phyloP scores from a whole-genome alignment of 1,140 invertebrate species.

The Drosophila bocqueti region DNA sequence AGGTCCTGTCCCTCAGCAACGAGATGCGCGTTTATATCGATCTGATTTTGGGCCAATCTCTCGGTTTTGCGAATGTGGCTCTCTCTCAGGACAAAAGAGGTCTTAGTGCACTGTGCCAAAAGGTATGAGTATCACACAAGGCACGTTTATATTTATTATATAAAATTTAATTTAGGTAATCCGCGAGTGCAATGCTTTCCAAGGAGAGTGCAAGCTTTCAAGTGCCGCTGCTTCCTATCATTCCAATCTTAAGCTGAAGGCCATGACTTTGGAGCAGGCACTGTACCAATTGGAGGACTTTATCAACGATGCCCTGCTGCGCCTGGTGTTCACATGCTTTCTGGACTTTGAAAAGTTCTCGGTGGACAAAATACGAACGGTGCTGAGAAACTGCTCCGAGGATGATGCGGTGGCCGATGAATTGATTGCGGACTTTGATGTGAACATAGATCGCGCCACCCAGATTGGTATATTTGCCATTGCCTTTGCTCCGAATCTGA shows the following conservation, averaged over 20 bases:
- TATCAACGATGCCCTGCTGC: slow-evolving; percentile 72
- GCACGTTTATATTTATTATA: not conserved
- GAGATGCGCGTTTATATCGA: slow-evolving; percentile 64
- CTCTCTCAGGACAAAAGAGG: slow-evolving; percentile 74
- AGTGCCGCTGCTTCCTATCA: not conserved
- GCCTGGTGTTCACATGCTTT: slow-evolving; percentile 73
- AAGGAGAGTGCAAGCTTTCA: slow-evolving; percentile 54
- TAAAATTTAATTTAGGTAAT: slow-evolving; percentile 45
- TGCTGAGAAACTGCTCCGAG: slow-evolving; percentile 32
- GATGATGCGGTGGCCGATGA: slow-evolving; percentile 67
- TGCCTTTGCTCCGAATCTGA: slow-evolving; percentile 66
- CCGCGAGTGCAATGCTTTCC: slow-evolving; percentile 69
- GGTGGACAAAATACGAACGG: slow-evolving; percentile 69
- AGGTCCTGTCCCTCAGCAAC: slow-evolving; percentile 33
- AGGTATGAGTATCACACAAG: slow-evolving; percentile 37
- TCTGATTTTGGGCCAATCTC: slow-evolving; percentile 65
- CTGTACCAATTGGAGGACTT: slow-evolving; percentile 75
- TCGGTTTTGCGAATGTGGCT: slow-evolving; percentile 81
- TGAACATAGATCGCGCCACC: slow-evolving; percentile 77
- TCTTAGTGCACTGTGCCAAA: slow-evolving; percentile 78
- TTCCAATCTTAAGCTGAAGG: slow-evolving; percentile 62
- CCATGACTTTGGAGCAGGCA: slow-evolving; percentile 66
- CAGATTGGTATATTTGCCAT: slow-evolving; percentile 81
- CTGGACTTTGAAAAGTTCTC: slow-evolving; percentile 79
- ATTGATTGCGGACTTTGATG: slow-evolving; percentile 81